Evolutionary conservation across 1,140 invertebrate genomes (phyloP).

Genomic region (Pygmarrhopalites habei): DNA sequence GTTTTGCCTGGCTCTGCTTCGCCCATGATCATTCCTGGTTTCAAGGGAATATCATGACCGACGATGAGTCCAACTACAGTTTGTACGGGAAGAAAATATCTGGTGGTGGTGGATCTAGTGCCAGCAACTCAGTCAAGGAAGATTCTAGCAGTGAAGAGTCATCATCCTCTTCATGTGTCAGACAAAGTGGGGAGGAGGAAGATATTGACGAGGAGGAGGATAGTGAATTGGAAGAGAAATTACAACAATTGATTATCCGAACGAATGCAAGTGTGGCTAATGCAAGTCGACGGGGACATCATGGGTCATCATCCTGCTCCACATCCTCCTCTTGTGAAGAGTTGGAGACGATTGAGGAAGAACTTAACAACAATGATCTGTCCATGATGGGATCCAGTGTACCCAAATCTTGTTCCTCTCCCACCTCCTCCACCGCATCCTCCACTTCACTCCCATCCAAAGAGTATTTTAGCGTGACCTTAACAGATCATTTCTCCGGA

Average conservation of each 20-base stretch:
- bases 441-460: not conserved
- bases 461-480: slow-evolving; percentile 40
- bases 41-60: slow-evolving; percentile 42
- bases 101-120: too few relatives aligned
- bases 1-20: slow-evolving; percentile 45
- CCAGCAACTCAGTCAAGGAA: too few relatives aligned
- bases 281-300: too few relatives aligned
- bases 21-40: slow-evolving; percentile 43
- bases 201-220: not conserved
- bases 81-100: slow-evolving; percentile 34
- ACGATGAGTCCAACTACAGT: slow-evolving; percentile 41
- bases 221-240: too few relatives aligned
- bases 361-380: not conserved
- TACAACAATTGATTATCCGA: too few relatives aligned
- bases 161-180: too few relatives aligned
- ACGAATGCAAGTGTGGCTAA: too few relatives aligned
- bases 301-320: too few relatives aligned
- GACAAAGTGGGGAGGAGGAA: too few relatives aligned
- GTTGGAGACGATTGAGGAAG: not conserved
- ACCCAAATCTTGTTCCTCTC: not conserved
- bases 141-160: too few relatives aligned
- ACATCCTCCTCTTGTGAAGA: too few relatives aligned
- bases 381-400: not conserved
- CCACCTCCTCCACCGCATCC: not conserved
- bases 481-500: slow-evolving; percentile 41